phyloP scores from a whole-genome alignment of 2,797 vertebrate genomes.

The Tenualosa thibaudeaui region DNA sequence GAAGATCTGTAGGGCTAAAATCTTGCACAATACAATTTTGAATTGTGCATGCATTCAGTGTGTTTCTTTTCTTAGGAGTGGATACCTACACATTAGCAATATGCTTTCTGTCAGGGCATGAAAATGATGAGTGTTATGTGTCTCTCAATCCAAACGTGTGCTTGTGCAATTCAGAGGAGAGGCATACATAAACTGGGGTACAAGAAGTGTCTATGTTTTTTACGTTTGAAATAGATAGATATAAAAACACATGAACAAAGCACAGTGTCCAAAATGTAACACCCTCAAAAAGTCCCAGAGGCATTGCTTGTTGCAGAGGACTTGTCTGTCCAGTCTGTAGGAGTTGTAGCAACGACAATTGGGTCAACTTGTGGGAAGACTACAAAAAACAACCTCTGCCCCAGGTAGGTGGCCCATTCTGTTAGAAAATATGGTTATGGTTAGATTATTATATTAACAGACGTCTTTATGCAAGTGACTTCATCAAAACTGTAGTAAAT shows the following conservation, averaged over 20 bases:
- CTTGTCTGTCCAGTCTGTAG: conserved; percentile 66
- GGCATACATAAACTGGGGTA: not conserved
- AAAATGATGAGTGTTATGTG: no score
- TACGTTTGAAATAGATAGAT: conserved; percentile 49
- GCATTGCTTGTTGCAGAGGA: conserved; percentile 63
- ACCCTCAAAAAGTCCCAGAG: conserved; percentile 58
- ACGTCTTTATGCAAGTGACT: no score
- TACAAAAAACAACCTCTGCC: conserved; percentile 94
- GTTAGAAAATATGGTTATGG: conserved; percentile 41
- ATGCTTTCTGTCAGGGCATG: no score
- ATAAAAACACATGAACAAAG: conserved; percentile 32
- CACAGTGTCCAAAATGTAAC: conserved; percentile 21
- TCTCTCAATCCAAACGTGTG: not conserved
- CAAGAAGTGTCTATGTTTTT: conserved; percentile 3
- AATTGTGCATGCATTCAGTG: not conserved
- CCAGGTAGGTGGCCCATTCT: conserved; percentile 86
- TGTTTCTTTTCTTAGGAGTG: not conserved
- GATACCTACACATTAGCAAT: not conserved
- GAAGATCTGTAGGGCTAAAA: not conserved
- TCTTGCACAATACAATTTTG: not conserved
- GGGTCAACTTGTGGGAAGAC: conserved; percentile 87
- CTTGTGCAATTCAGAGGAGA: conserved; percentile 16
- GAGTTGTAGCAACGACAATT: conserved; percentile 64
- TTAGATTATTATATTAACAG: no score
- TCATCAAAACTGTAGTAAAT: not conserved